Evolutionary conservation across 2,797 vertebrate species (phyloP).

Genomic region (Pelodytes ibericus): DNA sequence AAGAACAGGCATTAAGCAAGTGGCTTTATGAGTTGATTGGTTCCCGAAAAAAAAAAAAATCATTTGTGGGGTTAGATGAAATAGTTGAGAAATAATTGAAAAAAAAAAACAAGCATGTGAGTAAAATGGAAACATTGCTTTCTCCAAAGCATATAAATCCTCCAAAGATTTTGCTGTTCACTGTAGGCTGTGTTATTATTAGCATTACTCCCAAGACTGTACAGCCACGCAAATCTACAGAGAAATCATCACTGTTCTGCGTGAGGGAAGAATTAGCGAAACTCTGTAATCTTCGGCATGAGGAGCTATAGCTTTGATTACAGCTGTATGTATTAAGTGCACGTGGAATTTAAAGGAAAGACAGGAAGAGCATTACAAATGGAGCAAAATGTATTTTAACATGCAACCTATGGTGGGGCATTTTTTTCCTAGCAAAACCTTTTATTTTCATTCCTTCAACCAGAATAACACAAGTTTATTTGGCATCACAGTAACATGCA

Average conservation of each 20-base stretch:
- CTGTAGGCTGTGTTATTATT: background rate
- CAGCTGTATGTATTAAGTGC: background rate
- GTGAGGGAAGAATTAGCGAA: background rate
- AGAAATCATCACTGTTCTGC: background rate
- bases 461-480: background rate
- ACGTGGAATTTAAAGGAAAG: background rate
- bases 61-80: constrained; percentile 14
- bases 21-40: constrained; percentile 1
- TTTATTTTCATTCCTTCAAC: background rate
- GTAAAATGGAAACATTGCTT: background rate
- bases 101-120: constrained; percentile 10
- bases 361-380: background rate
- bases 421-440: background rate
- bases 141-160: constrained; percentile 62
- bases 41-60: constrained; percentile 8
- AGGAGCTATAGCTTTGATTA: background rate
- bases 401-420: too few species aligned
- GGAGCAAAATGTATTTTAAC: background rate
- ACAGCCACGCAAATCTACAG: background rate
- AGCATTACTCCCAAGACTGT: constrained; percentile 2
- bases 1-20: constrained; percentile 12
- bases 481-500: too few species aligned
- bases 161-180: constrained; percentile 73
- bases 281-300: background rate
- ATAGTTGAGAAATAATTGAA: background rate